Conservation (phyloP, 2,797 vertebrate species). For the Champsocephalus gunnari region DNA sequence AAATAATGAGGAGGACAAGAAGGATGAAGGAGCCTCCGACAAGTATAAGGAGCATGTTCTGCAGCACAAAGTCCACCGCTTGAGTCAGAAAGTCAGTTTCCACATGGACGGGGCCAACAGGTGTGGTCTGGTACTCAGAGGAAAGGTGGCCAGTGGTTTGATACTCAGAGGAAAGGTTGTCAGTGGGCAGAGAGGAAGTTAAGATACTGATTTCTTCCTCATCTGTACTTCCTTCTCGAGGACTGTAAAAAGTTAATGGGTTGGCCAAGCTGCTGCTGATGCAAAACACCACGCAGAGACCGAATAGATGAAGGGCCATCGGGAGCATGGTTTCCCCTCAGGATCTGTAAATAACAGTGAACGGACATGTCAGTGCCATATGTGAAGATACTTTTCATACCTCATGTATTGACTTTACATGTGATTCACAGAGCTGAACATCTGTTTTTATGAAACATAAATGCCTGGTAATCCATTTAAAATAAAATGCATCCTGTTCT, state of each 20-base stretch:
- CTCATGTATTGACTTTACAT: not conserved
- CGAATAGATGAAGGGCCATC: constrained; percentile 48
- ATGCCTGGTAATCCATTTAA: not conserved
- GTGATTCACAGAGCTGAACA: not conserved
- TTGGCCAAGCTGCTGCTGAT: constrained; percentile 59
- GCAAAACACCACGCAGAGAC: constrained; percentile 55
- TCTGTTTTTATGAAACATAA: constrained; percentile 29
- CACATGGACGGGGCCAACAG: constrained; percentile 55
- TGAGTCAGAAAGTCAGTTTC: constrained; percentile 70
- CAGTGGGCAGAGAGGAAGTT: constrained; percentile 36
- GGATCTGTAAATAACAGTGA: constrained; percentile 62
- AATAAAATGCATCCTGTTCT: not conserved
- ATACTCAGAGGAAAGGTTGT: constrained; percentile 19
- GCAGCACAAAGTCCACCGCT: constrained; percentile 86
- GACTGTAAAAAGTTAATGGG: constrained; percentile 54
- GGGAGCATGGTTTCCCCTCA: constrained; percentile 63
- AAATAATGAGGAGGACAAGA: constrained; percentile 86
- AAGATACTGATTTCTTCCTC: constrained; percentile 77
- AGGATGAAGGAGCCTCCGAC: constrained; percentile 86
- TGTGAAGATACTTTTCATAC: constrained; percentile 16
- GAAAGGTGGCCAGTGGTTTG: constrained; percentile 59
- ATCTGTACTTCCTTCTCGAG: constrained; percentile 85
- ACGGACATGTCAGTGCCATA: constrained; percentile 15
- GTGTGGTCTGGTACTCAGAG: constrained; percentile 64
- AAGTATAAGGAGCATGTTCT: constrained; percentile 89